phyloP scores from a whole-genome alignment of 2,797 vertebrate genomes.

The Neomorphus geoffroyi region DNA sequence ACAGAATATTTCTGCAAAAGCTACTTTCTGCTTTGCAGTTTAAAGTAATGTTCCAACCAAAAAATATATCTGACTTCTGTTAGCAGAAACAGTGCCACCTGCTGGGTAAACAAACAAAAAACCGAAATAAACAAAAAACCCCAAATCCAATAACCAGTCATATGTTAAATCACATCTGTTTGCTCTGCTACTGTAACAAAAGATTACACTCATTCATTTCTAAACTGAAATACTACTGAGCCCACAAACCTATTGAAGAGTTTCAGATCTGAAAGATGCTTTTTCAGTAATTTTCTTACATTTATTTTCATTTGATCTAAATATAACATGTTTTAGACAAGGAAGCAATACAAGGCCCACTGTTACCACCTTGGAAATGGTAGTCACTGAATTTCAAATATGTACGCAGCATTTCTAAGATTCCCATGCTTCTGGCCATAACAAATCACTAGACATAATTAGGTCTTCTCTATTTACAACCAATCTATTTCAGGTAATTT shows the following conservation, averaged over 20 bases:
- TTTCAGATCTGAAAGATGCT: background rate
- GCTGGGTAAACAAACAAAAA: background rate
- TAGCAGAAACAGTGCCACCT: conserved; percentile 10
- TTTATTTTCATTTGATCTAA: background rate
- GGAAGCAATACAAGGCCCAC: background rate
- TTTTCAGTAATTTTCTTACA: background rate
- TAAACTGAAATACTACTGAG: background rate
- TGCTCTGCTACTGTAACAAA: background rate
- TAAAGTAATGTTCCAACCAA: background rate
- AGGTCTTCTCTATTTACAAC: background rate
- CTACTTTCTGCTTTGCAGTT: background rate
- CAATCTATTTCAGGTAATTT: background rate
- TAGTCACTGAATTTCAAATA: background rate
- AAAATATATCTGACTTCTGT: background rate
- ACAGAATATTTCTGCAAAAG: background rate
- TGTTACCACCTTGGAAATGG: background rate
- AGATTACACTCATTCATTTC: background rate
- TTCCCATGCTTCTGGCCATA: background rate
- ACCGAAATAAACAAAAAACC: background rate
- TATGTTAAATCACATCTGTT: background rate
- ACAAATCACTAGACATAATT: background rate
- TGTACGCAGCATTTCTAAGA: background rate
- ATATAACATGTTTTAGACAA: background rate
- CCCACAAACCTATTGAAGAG: background rate
- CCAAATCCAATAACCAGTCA: no score